Percentiles rank a stretch among this genome's conserved stretches.
These are phyloP conservation scores for Glandiceps talaboti DNA, from an alignment of 53 echinoderm and acorn worm species.

Conservation along the genomic window DNA sequence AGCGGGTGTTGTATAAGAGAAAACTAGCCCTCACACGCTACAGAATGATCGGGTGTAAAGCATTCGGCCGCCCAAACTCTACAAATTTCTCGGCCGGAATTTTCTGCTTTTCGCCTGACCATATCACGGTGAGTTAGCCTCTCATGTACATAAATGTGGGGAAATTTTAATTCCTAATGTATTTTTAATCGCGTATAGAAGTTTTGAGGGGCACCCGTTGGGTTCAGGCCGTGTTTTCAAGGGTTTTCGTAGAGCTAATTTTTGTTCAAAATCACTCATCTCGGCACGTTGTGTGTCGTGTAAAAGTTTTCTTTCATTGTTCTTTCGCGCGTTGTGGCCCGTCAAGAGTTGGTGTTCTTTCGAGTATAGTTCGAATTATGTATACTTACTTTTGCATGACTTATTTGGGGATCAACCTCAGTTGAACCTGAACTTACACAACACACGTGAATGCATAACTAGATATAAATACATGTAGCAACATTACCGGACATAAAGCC, in stretches of 20 bases:
- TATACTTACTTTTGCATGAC: not conserved
- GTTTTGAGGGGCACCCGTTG: conserved; percentile 1
- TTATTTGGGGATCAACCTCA: not conserved
- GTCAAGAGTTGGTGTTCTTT: not conserved
- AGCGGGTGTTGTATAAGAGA: not conserved
- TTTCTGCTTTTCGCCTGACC: not conserved
- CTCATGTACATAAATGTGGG: not conserved
- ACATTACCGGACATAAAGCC: not conserved
- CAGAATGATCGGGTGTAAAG: not conserved
- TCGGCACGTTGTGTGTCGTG: not conserved
- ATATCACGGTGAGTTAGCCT: not conserved
- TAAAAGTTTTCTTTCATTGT: not conserved
- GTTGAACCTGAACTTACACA: not conserved
- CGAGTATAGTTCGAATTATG: not conserved
- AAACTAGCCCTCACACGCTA: not conserved
- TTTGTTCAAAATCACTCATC: not conserved
- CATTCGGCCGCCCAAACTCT: conserved; percentile 1
- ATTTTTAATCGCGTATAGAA: not conserved
- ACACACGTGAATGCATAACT: not conserved
- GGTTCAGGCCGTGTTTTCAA: not conserved
- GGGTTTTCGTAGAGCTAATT: not conserved
- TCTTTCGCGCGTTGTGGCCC: not conserved
- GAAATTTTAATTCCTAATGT: not conserved
- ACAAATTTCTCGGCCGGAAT: not conserved
- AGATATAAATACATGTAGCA: not conserved